These are phyloP conservation scores for Semnopithecus entellus DNA, from an alignment of 2,113 vertebrate genomes.

Conservation along the genomic window DNA sequence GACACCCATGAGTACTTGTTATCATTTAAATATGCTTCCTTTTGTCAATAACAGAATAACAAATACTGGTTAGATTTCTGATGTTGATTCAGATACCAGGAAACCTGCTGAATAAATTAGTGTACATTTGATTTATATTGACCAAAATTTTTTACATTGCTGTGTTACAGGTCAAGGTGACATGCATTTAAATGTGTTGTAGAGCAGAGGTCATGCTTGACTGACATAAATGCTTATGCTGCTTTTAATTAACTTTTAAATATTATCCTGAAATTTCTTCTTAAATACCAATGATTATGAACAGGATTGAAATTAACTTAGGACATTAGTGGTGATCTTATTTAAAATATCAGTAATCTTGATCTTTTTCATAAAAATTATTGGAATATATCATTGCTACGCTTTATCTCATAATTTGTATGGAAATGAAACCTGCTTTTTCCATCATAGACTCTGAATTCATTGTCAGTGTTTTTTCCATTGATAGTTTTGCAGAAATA, in stretches of 20 bases:
- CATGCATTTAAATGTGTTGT: slow-evolving; percentile 82
- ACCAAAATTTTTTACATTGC: slow-evolving; percentile 84
- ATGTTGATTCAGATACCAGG: slow-evolving; percentile 87
- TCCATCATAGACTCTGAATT: background rate
- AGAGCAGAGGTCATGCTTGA: slow-evolving; percentile 84
- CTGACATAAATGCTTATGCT: slow-evolving; percentile 82
- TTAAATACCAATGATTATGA: slow-evolving; percentile 68
- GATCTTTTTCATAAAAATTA: slow-evolving; percentile 34
- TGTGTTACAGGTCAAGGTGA: slow-evolving; percentile 87
- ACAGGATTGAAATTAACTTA: slow-evolving; percentile 42
- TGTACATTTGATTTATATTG: slow-evolving; percentile 87
- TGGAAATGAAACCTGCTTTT: slow-evolving; percentile 29
- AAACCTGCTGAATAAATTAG: slow-evolving; percentile 87
- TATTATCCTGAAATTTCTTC: slow-evolving; percentile 69
- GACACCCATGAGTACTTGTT: slow-evolving; percentile 86
- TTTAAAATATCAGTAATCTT: slow-evolving; percentile 56
- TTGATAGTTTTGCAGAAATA: slow-evolving; percentile 25
- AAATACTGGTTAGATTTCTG: slow-evolving; percentile 89
- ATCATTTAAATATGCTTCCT: slow-evolving; percentile 89
- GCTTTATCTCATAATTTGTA: slow-evolving; percentile 36
- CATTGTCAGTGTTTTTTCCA: slow-evolving; percentile 12
- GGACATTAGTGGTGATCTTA: slow-evolving; percentile 15
- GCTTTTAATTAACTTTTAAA: slow-evolving; percentile 84
- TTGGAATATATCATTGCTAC: slow-evolving; percentile 20
- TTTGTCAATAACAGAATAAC: slow-evolving; percentile 89